Base-by-base conservation (phyloP, 2,797 vertebrate species). In the Alca torda region DNA sequence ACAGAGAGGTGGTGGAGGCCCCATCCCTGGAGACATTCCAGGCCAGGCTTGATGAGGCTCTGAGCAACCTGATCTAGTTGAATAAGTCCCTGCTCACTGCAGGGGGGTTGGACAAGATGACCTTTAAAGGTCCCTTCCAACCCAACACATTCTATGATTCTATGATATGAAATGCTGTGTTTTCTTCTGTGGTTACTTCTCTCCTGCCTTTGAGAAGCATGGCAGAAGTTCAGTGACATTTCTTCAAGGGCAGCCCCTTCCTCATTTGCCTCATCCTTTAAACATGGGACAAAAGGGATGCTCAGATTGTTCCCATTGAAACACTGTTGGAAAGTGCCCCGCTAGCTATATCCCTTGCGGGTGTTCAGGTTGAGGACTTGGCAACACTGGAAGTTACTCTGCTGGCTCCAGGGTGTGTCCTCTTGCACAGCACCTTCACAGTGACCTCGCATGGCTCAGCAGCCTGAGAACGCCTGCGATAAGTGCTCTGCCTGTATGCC, bases 401-500 rank as follows among this genome's bases (percentile, higher is more conserved):
- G 21, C 72, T 30, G 31, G 70, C 57, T 81, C 81, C 63, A 59
- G 19, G 33, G 23, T 16, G 86, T 33, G 75, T 37, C 14, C 46
- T 84, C 64, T 39, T n/a, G 4, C 16, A 16, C 3, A 0, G 9
- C 60, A 48, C 53, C 20, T 46, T 57, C 37, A 16, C 60, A 14
- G 35, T 15, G 61, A 45, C 16, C 33, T 64, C 0, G 0, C 16
- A 0, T 26, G 33, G 56, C 77, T 65, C 56, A 80, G 73, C 59
- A 65, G 57, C n/a, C 54, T 53, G 64, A 13, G 14, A 6, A 33
- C 0, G 1, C 5, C 68, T 65, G 35, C 2, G 0, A 13, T 33
- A 56, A 7, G 1, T 0, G 0, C 4, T 28, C 64, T 64, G 75
- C 1, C 0, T 33, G 8, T 4, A 0, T 19, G 18, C 18, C 20